Conservation (phyloP, 1,140 invertebrate genomes). For the Musca vetustissima region DNA sequence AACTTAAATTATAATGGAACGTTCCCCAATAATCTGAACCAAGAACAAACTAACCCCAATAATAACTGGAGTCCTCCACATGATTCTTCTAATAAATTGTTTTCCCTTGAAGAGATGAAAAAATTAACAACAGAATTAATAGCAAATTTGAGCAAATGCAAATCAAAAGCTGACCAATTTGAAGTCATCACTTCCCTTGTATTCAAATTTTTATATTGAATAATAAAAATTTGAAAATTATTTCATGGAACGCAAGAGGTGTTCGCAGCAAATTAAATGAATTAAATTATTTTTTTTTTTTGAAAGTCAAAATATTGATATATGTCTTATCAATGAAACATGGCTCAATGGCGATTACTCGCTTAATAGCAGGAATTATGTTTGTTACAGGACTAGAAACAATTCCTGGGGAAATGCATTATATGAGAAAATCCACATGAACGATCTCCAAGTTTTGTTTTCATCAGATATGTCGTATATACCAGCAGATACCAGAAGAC, state of each 20-base stretch:
- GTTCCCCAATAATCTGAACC: background rate
- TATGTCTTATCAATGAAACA: background rate
- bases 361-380: background rate
- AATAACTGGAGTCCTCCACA: background rate
- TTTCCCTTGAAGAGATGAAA: background rate
- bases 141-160: background rate
- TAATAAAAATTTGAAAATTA: background rate
- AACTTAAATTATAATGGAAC: background rate
- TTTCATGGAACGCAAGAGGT: constrained; percentile 1
- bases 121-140: background rate
- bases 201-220: background rate
- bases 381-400: background rate
- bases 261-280: background rate
- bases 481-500: no score
- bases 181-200: background rate
- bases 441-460: no score
- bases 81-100: background rate
- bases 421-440: no score
- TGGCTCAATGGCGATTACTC: background rate
- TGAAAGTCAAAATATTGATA: background rate
- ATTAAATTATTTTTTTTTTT: background rate
- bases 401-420: no score
- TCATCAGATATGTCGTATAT: no score
- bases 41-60: background rate
- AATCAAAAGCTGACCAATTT: background rate